These are phyloP conservation scores for Scaptodrosophila lebanonensis DNA, from an alignment of 1,140 invertebrate species.

Conservation along the genomic window DNA sequence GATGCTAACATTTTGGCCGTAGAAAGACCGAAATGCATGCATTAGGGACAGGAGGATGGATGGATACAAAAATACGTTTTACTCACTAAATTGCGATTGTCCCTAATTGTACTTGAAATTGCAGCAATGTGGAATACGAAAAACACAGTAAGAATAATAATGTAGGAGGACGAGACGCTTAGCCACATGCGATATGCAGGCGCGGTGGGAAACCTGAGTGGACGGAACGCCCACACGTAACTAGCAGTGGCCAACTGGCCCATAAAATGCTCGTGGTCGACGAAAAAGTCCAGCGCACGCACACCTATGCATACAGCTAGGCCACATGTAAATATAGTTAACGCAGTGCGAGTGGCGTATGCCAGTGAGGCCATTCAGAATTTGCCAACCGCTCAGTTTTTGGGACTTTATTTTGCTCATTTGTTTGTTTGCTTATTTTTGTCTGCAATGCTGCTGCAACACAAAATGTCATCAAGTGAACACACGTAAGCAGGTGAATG, in stretches of 20 bases:
- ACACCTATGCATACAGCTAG: slow-evolving; percentile 17
- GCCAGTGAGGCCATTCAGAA: slow-evolving; percentile 21
- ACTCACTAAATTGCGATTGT: too few species aligned
- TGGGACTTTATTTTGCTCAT: neutral
- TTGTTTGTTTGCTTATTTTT: slow-evolving; percentile 57
- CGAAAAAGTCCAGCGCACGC: slow-evolving; percentile 59
- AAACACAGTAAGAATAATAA: too few species aligned
- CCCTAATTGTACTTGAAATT: too few species aligned
- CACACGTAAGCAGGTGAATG: slow-evolving; percentile 68
- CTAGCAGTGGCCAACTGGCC: slow-evolving; percentile 35
- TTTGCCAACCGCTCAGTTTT: slow-evolving; percentile 8
- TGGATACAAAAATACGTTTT: too few species aligned
- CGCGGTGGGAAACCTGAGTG: too few species aligned
- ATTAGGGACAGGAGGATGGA: too few species aligned
- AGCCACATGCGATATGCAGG: too few species aligned
- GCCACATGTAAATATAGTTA: slow-evolving; percentile 14
- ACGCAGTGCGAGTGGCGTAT: slow-evolving; percentile 33
- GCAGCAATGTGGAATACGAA: too few species aligned
- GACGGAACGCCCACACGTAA: slow-evolving; percentile 60
- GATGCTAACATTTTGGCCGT: too few species aligned
- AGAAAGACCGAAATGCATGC: too few species aligned
- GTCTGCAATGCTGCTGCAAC: slow-evolving; percentile 71
- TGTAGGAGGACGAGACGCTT: too few species aligned
- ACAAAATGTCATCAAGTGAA: slow-evolving; percentile 64
- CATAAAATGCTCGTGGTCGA: slow-evolving; percentile 73